These are phyloP conservation scores for Drosophila maculinotata DNA, from an alignment of 2,888 invertebrate genomes.

Conservation along the genomic window DNA sequence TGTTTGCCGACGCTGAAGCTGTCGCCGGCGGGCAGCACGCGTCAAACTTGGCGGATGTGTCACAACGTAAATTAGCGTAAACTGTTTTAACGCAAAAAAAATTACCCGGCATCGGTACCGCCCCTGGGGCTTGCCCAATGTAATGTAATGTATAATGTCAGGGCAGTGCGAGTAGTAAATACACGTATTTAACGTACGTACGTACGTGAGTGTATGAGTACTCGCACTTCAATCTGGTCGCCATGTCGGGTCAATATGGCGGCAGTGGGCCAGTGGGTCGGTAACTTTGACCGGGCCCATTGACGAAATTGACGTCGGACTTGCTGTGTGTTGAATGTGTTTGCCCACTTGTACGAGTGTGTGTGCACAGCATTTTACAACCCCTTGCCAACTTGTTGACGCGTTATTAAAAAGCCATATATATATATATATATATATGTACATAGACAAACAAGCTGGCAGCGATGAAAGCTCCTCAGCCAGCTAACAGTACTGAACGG, in stretches of 20 bases:
- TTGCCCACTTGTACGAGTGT: conserved; percentile 37
- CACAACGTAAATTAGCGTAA: conserved; percentile 79
- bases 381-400: conserved; percentile 63
- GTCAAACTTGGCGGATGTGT: conserved; percentile 64
- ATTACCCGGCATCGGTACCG: conserved; percentile 12
- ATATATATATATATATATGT: conserved; percentile 75
- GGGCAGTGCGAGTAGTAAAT: conserved; percentile 9
- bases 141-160: conserved; percentile 16
- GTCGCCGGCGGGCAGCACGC: conserved; percentile 45
- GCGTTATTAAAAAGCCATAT: conserved; percentile 76
- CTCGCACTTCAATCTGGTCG: neutral
- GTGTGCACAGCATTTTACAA: conserved; percentile 63
- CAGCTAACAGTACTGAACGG: conserved; percentile 10
- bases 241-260: conserved; percentile 58
- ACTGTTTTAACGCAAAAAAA: conserved; percentile 74
- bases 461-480: conserved; percentile 57
- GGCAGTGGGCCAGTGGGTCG: conserved; percentile 36
- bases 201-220: conserved; percentile 36
- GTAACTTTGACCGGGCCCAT: conserved; percentile 52
- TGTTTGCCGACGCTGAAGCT: conserved; percentile 41
- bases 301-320: conserved; percentile 57
- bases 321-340: conserved; percentile 22
- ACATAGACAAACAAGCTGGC: conserved; percentile 60
- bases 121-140: conserved; percentile 47
- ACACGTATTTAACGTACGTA: conserved; percentile 4